Evolutionary conservation across 2,888 invertebrate genomes (phyloP), one percentile per base, ranked within the genome.

Genomic region (Meiosimyza platycephala): DNA sequence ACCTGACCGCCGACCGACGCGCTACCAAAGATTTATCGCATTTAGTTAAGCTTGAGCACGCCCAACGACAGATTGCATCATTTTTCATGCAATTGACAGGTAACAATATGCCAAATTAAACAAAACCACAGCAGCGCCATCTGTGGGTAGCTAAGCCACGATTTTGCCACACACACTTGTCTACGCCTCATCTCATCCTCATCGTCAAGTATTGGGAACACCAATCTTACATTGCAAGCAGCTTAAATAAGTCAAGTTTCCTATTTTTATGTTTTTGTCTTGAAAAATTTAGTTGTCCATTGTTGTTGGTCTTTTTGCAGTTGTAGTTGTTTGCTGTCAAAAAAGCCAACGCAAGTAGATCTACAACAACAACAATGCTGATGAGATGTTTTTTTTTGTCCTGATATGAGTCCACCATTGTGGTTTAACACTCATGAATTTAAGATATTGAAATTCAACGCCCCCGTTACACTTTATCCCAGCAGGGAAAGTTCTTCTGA

Each of bases 91-190:
- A 66, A 79, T 79, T 79, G 79, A 79, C 79, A 79, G 77, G 74
- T 76, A 76, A 78, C 79, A 79, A 79, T 79, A 79, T 77, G 79
- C 76, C 78, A 79, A 79, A 78, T 78, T 79, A 78, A 79, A 79
- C 76, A 76, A 73, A 76, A 66, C 62, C 67, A 69, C 51, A 51
- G 22, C 64, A 68, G 47, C 69, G 60, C 60, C 67, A 54, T 48
- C 64, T 60, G 52, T 54, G 18, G 11, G 18, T 6, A 1, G 18
- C 54, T 7, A n/a, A 54, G n/a, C 18, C 18, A 33, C 60, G 9
- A 15, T 15, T 50, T 15, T 54, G 3, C 47, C 13, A 15, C 22
- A 33, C 59, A 13, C 15, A 22, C 18, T 22, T 13, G 57, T 57
- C 13, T 55, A 18, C 47, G n/a, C 15, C 18, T 13, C 16, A 63